These are phyloP conservation scores for Danaus melanippus DNA, from an alignment of 1,140 invertebrate species.

Conservation along the genomic window DNA sequence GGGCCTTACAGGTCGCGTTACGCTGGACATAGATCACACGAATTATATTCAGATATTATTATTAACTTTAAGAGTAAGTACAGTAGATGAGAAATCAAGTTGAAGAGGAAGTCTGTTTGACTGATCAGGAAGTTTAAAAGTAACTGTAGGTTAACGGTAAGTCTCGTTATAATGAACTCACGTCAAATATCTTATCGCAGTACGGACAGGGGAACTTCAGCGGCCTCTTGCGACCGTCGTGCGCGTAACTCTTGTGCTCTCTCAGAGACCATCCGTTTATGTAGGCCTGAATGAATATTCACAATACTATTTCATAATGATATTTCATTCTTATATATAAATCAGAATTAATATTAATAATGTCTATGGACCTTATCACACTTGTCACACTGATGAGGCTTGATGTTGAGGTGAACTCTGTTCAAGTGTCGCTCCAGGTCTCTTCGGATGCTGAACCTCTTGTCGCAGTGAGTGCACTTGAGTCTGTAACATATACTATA, in stretches of 20 bases:
- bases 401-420: slow-evolving; percentile 47
- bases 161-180: slow-evolving; percentile 27
- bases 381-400: slow-evolving; percentile 47
- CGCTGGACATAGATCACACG: slow-evolving; percentile 30
- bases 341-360: too few species aligned
- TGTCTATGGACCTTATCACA: slow-evolving; percentile 52
- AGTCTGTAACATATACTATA: slow-evolving; percentile 32
- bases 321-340: too few species aligned
- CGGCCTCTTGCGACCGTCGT: slow-evolving; percentile 54
- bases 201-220: slow-evolving; percentile 44
- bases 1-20: slow-evolving; percentile 45
- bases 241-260: slow-evolving; percentile 41
- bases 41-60: too few species aligned
- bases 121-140: too few species aligned
- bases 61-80: too few species aligned
- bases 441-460: slow-evolving; percentile 40
- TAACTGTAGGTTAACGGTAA: too few species aligned
- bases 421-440: slow-evolving; percentile 50
- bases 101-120: too few species aligned
- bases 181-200: slow-evolving; percentile 57
- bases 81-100: too few species aligned
- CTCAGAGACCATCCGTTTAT: slow-evolving; percentile 42
- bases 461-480: slow-evolving; percentile 45
- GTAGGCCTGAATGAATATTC: slow-evolving; percentile 36
- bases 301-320: too few species aligned